Evolutionary conservation across 1,140 invertebrate genomes (phyloP).

Genomic region (Tetranychus urticae): DNA sequence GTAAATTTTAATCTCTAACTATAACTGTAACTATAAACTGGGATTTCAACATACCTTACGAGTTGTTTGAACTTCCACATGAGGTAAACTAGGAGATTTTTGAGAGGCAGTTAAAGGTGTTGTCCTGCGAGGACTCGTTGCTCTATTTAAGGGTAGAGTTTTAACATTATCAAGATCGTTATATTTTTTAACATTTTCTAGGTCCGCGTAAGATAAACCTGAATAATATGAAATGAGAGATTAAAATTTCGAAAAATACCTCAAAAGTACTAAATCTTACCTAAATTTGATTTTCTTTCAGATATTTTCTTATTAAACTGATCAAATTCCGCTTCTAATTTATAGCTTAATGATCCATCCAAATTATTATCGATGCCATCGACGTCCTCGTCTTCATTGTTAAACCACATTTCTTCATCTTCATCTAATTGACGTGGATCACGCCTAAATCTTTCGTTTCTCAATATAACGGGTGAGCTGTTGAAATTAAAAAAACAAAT

Average conservation of each 20-base stretch:
- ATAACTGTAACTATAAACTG: too few species aligned
- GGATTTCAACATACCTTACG: slow-evolving; percentile 4
- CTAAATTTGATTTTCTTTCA: slow-evolving; percentile 16
- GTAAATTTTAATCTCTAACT: background rate
- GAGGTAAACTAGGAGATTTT: slow-evolving; percentile 10
- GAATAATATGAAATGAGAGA: background rate
- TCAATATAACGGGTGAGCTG: slow-evolving; percentile 42
- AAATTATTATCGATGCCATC: slow-evolving; percentile 35
- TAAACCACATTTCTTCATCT: slow-evolving; percentile 97
- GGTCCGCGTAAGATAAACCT: background rate
- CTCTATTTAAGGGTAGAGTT: slow-evolving; percentile 7
- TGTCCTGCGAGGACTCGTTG: slow-evolving; percentile 9
- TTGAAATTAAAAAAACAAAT: slow-evolving; percentile 6
- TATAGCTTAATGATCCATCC: slow-evolving; percentile 21
- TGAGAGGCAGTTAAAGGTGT: slow-evolving; percentile 4
- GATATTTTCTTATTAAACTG: slow-evolving; percentile 28
- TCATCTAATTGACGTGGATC: slow-evolving; percentile 80
- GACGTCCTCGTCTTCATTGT: slow-evolving; percentile 58
- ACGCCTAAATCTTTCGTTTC: slow-evolving; percentile 53
- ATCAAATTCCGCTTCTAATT: slow-evolving; percentile 33
- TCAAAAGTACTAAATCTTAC: slow-evolving; percentile 2
- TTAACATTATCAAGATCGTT: slow-evolving; percentile 12
- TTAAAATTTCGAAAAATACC: background rate
- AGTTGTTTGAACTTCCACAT: slow-evolving; percentile 9
- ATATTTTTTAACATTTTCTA: slow-evolving; percentile 3